phyloP scores from a whole-genome alignment of 2,888 invertebrate genomes.

The Nipponacmea schrenckii region DNA sequence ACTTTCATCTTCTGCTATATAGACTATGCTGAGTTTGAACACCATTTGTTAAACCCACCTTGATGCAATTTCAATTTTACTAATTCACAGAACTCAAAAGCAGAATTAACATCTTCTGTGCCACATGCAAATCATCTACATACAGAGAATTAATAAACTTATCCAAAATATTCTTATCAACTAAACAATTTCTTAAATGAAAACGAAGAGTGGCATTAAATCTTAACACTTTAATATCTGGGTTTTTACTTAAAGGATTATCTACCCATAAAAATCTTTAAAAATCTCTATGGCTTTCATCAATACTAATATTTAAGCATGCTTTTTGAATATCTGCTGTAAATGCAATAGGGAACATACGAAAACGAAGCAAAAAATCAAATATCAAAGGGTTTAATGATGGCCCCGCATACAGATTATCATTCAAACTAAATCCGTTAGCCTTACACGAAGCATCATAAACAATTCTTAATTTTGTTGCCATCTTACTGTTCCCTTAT shows the following conservation, averaged over 20 bases:
- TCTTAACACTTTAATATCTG: neutral
- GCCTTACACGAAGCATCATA: neutral
- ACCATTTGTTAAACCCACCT: too few species aligned
- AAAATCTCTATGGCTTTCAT: neutral
- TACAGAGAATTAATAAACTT: neutral
- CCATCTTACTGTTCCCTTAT: neutral
- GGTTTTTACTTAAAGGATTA: neutral
- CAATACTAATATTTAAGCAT: neutral
- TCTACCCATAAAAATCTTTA: too few species aligned
- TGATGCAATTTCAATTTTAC: too few species aligned
- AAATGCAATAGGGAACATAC: neutral
- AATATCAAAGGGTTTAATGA: constrained; percentile 8
- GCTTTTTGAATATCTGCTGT: constrained; percentile 1
- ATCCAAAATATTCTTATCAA: neutral
- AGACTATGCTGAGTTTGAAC: too few species aligned
- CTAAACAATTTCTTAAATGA: too few species aligned
- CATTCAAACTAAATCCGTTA: neutral
- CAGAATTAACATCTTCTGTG: too few species aligned
- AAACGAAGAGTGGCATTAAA: neutral
- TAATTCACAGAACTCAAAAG: too few species aligned
- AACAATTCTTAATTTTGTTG: neutral
- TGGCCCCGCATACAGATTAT: neutral
- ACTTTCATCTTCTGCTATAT: too few species aligned
- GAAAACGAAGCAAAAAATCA: neutral
- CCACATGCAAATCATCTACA: constrained; percentile 1